phyloP scores from a whole-genome alignment of 2,888 invertebrate species.

The Amiota mariae region DNA sequence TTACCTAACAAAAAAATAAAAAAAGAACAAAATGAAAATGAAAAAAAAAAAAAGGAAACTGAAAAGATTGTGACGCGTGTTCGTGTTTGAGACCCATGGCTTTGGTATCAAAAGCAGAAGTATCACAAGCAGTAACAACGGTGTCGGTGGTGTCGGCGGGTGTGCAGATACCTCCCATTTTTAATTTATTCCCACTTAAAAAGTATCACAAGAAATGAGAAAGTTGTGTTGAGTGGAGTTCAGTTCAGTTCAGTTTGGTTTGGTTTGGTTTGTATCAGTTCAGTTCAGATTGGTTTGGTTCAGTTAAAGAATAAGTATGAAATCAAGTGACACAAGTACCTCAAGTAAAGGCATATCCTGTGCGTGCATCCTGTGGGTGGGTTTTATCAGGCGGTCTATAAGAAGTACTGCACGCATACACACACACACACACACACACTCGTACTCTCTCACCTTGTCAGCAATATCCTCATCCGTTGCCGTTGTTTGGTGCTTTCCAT shows the following conservation, averaged over 20 bases:
- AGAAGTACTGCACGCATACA: conserved; percentile 26
- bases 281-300: not conserved
- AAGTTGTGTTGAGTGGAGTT: conserved; percentile 16
- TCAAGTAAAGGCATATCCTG: conserved; percentile 48
- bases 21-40: conserved; percentile 14
- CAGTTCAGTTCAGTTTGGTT: not conserved
- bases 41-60: conserved; percentile 27
- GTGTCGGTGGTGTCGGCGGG: conserved; percentile 39
- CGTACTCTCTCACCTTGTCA: conserved; percentile 25
- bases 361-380: conserved; percentile 66
- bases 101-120: too few relatives aligned
- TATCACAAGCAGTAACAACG: conserved; percentile 35
- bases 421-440: too few relatives aligned
- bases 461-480: conserved; percentile 57
- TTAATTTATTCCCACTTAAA: conserved; percentile 71
- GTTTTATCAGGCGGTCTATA: conserved; percentile 55
- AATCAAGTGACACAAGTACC: conserved; percentile 36
- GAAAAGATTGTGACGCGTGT: conserved; percentile 48
- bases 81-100: conserved; percentile 50
- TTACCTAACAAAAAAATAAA: conserved; percentile 46
- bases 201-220: conserved; percentile 45
- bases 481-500: not conserved
- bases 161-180: conserved; percentile 68
- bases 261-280: not conserved
- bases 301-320: conserved; percentile 31